Evolutionary conservation across 1,140 invertebrate genomes (phyloP), one percentile per base, ranked within the genome.

Genomic region (Rhopalosiphum maidis): DNA sequence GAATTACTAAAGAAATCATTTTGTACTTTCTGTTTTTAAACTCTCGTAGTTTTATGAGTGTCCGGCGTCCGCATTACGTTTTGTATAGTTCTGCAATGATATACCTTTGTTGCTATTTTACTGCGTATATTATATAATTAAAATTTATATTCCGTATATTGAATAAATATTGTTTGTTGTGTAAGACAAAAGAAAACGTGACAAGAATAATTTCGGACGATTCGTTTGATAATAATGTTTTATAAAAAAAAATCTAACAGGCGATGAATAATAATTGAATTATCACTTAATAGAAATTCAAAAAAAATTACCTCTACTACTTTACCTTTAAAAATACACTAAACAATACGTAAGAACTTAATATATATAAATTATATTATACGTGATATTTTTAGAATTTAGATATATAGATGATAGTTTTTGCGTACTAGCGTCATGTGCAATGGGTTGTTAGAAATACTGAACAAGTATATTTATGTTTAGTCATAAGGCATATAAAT

Each of bases 231-330:
- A 90, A 60, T 30, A 43, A 90, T n/a, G 18, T 60, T 54, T 54
- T 5, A 68, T 68, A 30, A 43, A 18, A 89, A 89, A 46, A 51
- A 54, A 54, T 37, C 37, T 68, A 68, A 90, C 89, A 43, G 15
- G 25, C 15, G 23, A 90, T 90, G 89, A 90, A 90, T 90, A 90
- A 90, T 37, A 90, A 90, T 90, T 55, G 23, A 77, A 90, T 54
- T 51, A 54, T 55, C 37, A 54, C 35, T 55, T 23, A 90, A 15
- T 60, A n/a, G 37, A 90, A 90, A 54, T 89, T 89, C 35, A 41
- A 89, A 89, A 68, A 90, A 30, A 68, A 68, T 68, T 25, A 90
- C 37, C 15, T 43, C 18, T 8, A 5, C 37, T 21, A 43, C 25
- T 2, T 18, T 35, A 35, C 15, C 4, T 37, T 83, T 83, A 83